Evolutionary conservation across 2,797 vertebrate genomes (phyloP), one percentile per base, ranked within the genome.

Genomic region (Lycodopsis pacificus): DNA sequence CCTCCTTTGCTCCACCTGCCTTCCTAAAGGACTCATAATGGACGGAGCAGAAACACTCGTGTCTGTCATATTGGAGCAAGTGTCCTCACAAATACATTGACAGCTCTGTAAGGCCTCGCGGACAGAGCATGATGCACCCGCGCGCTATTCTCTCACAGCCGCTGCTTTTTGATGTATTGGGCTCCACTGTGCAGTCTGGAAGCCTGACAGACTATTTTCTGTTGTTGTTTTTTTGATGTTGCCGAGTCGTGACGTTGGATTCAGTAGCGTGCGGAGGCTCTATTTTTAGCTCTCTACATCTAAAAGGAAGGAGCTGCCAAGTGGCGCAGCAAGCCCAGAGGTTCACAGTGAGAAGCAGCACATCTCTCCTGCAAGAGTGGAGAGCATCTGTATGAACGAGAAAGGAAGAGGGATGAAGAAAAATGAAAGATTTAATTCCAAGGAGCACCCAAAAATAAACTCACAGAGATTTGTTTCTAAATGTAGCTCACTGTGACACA

Each of bases 271-370:
- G 4, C 20, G 25, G 69, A 34, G 49, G 12, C 25, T 44, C 71
- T 89, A 90, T 87, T 90, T 91, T 88, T 89, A 90, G 79, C 73
- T 22, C 51, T 7, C 51, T 13, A 51, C 66, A 76, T 86, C 57
- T 12, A 66, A 46, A 71, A 48, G 73, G 61, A 51, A 44, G 73
- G 73, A 82, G 57, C 49, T 67, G 72, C 69, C 59, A 69, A 80
- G 67, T 71, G 70, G 54, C 12, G 25, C 71, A 72, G 73, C 53
- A 11, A 0, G 57, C 44, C 20, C 69, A 65, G 61, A 73, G 71
- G 44, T 69, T 75, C 70, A n/a, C 62, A 64, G 59, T 6, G 38
- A 79, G 65, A 71, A 20, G 54, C 54, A 80, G 65, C 63, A 49
- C 32, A 17, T 65, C 19, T 65, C 34, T 51, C 10, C 38, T 32